Conservation (phyloP, 2,888 invertebrate genomes). For the Elegia similella region DNA sequence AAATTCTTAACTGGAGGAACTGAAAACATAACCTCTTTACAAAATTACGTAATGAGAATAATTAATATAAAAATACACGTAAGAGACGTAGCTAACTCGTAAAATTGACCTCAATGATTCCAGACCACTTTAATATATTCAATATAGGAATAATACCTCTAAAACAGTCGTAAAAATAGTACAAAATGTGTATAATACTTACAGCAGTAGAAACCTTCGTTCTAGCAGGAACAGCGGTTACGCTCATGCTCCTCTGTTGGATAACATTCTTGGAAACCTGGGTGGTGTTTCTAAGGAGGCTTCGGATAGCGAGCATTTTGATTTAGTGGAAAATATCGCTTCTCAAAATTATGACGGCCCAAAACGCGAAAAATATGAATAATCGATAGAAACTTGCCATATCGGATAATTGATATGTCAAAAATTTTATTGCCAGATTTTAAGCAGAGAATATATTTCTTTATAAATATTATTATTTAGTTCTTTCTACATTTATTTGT, state of each 20-base stretch:
- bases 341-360: slow-evolving; percentile 19
- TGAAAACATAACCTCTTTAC: too few relatives aligned
- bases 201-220: slow-evolving; percentile 59
- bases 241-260: slow-evolving; percentile 65
- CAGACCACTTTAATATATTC: background rate
- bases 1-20: too few relatives aligned
- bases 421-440: background rate
- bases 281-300: slow-evolving; percentile 51
- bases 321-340: slow-evolving; percentile 26
- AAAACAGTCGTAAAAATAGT: slow-evolving; percentile 2
- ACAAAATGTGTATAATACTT: slow-evolving; percentile 35
- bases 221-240: slow-evolving; percentile 51
- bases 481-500: too few relatives aligned
- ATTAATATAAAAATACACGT: too few relatives aligned
- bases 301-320: slow-evolving; percentile 64
- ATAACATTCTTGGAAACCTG: slow-evolving; percentile 57
- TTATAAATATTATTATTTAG: too few relatives aligned
- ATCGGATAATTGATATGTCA: slow-evolving; percentile 13
- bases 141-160: background rate
- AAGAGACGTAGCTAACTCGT: background rate
- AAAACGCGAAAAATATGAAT: slow-evolving; percentile 17
- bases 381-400: slow-evolving; percentile 17
- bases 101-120: background rate
- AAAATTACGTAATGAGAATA: background rate
- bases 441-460: background rate